Conservation (phyloP, 2,797 vertebrate species). For the Champsocephalus gunnari region DNA sequence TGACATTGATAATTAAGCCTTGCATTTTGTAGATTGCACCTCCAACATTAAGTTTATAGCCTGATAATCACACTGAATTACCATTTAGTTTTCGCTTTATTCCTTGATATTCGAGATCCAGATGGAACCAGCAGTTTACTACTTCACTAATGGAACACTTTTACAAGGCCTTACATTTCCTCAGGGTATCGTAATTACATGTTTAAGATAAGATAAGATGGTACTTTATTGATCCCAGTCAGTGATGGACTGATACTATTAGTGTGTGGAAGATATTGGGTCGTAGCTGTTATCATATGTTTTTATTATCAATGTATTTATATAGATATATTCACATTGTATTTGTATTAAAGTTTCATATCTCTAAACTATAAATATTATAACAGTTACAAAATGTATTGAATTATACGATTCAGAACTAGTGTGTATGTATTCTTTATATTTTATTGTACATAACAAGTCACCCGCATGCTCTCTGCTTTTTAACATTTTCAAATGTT, state of each 20-base stretch:
- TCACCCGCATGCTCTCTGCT: neutral
- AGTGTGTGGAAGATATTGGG: too few relatives aligned
- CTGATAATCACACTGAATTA: neutral
- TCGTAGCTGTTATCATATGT: too few relatives aligned
- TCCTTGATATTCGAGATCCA: neutral
- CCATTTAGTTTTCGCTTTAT: neutral
- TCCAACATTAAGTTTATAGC: neutral
- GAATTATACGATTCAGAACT: neutral
- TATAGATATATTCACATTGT: too few relatives aligned
- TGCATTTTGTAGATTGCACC: neutral
- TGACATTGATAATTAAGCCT: neutral
- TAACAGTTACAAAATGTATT: neutral
- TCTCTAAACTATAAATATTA: neutral
- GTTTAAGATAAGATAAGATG: too few relatives aligned
- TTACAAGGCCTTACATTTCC: neutral
- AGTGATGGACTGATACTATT: neutral
- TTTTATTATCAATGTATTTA: too few relatives aligned
- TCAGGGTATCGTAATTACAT: conserved; percentile 1
- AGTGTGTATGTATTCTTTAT: neutral
- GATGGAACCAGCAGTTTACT: neutral
- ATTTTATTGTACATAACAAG: neutral
- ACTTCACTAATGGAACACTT: neutral
- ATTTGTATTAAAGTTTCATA: neutral
- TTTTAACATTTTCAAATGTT: neutral
- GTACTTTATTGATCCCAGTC: too few relatives aligned